phyloP scores from a whole-genome alignment of 2,888 invertebrate species.

The Cyclophora albipunctata region DNA sequence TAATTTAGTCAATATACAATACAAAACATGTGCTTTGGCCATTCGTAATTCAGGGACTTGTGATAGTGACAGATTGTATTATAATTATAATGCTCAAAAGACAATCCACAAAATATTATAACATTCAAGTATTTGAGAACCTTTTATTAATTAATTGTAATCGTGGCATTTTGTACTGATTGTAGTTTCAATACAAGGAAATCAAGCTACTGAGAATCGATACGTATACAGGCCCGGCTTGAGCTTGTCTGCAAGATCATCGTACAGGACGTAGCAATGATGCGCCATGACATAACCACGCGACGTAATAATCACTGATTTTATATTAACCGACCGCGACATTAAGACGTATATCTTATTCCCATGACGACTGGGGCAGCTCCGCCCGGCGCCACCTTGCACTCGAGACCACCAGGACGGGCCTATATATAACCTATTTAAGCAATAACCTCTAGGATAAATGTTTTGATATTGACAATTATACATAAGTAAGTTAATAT shows the following conservation, averaged over 20 bases:
- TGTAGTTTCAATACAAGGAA: constrained; percentile 65
- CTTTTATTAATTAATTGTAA: constrained; percentile 41
- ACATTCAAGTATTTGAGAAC: constrained; percentile 57
- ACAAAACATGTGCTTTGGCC: constrained; percentile 55
- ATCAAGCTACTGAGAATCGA: constrained; percentile 64
- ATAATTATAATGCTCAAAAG: constrained; percentile 62
- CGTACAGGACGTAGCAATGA: no score
- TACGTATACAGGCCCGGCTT: constrained; percentile 6
- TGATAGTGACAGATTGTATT: constrained; percentile 65
- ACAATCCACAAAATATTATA: constrained; percentile 63
- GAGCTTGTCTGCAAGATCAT: no score
- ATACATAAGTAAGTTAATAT: constrained; percentile 69
- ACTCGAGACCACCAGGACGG: no score
- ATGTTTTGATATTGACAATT: constrained; percentile 75
- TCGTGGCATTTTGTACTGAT: constrained; percentile 73
- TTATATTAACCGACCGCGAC: no score
- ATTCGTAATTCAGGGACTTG: constrained; percentile 64
- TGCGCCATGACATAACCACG: no score
- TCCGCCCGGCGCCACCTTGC: no score
- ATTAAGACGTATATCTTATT: no score
- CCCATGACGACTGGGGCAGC: constrained; percentile 20
- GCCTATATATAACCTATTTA: constrained; percentile 41
- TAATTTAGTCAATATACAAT: constrained; percentile 52
- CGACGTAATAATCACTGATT: no score
- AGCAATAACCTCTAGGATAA: constrained; percentile 74